Base-by-base conservation (phyloP, 1,140 invertebrate genomes). In the Panonychus citri region DNA sequence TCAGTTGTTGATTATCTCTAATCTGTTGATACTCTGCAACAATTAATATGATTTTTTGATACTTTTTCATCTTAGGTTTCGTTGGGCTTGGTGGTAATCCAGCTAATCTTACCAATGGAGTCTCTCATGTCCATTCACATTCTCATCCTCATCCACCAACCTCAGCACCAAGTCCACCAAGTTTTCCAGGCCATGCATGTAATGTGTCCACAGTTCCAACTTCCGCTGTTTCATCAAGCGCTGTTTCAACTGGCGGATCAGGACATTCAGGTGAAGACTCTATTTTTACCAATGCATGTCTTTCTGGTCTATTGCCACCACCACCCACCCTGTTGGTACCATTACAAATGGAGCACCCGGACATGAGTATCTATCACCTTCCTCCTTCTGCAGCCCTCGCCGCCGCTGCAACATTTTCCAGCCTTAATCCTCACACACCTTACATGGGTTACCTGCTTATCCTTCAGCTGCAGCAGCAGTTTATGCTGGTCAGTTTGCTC, bases 401-500 rank as follows among this genome's bases (percentile, higher is more conserved):
- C 10, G 30, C 53, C 5, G 53, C 34, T n/a, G 28, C 53, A 17
- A 30, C 55, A 21, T 56, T 50, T 56, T 25, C 42, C 17, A 50
- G 55, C 46, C 55, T 56, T 50, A 55, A 25, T 52, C 50, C 50
- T 26, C 50, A 30, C 24, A 5, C 53, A 26, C 53, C 53, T n/a
- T 54, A 19, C 53, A 28, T 13, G 53, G 34, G n/a, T 46, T 48
- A 48, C 13, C 46, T 10, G 55, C 43, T 34, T 56, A 50, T 40
- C 55, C 55, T 34, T 34, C 30, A 34, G 30, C 30, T 5, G 30
- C 30, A 34, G 30, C 30, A 19, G n/a, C 49, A 17, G 49, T 28
- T 4, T 57, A 53, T 53, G 56, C 56, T 21, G 56, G 56, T 25
- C 56, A 57, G 30, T 57, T 57, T 28, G 56, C 56, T 52, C 56